These are phyloP conservation scores for Montifringilla adamsi DNA, from an alignment of 2,113 vertebrate genomes.

Conservation along the genomic window DNA sequence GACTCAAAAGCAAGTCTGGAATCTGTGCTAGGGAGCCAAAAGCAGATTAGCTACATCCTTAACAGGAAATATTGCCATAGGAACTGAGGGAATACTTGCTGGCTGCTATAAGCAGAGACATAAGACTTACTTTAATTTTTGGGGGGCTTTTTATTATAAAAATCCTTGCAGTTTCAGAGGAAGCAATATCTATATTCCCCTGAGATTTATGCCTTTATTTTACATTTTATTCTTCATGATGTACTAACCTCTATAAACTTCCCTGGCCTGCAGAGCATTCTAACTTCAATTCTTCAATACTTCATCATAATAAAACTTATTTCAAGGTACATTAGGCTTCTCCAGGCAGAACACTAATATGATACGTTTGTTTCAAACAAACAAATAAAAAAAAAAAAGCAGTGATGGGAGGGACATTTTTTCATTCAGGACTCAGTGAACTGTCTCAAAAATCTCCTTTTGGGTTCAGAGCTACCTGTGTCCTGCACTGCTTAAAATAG, in stretches of 20 bases:
- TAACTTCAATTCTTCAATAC: conserved; percentile 61
- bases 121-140: neutral
- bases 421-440: conserved; percentile 36
- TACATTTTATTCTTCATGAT: conserved; percentile 50
- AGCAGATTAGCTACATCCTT: conserved; percentile 23
- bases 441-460: conserved; percentile 37
- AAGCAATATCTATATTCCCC: conserved; percentile 60
- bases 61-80: conserved; percentile 49
- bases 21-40: conserved; percentile 40
- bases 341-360: conserved; percentile 57
- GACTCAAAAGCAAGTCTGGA: conserved; percentile 13
- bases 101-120: neutral
- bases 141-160: conserved; percentile 37
- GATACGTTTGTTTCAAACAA: conserved; percentile 55
- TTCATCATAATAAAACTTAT: conserved; percentile 78
- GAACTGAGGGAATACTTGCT: conserved; percentile 54
- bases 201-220: conserved; percentile 62
- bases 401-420: neutral
- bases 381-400: neutral
- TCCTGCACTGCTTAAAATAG: neutral
- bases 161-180: conserved; percentile 9
- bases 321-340: conserved; percentile 78
- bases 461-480: conserved; percentile 1
- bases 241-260: conserved; percentile 46
- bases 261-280: conserved; percentile 30